Conservation (phyloP, 2,888 invertebrate genomes). For the Dasysyrphus tricinctus region DNA sequence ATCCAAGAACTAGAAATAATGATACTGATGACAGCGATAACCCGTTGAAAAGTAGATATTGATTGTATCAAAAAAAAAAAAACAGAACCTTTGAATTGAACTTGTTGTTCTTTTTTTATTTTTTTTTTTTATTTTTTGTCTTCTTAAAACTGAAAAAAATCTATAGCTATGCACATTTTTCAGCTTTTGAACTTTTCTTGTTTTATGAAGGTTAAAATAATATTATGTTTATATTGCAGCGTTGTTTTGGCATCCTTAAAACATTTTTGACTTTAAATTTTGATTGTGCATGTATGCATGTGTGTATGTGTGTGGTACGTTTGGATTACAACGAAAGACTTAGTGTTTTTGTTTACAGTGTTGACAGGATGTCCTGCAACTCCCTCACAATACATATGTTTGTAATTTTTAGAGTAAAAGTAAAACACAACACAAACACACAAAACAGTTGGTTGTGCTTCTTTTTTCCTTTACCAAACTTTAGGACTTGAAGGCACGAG, state of each 20-base stretch:
- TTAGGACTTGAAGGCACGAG: background rate
- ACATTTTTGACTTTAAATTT: slow-evolving; percentile 5
- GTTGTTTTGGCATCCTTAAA: slow-evolving; percentile 30
- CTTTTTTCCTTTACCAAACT: background rate
- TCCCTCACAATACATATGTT: slow-evolving; percentile 33
- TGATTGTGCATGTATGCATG: background rate
- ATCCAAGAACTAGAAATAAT: slow-evolving; percentile 63
- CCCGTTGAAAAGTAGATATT: slow-evolving; percentile 65
- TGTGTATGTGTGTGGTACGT: background rate
- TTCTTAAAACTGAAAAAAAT: no score
- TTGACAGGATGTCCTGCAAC: slow-evolving; percentile 49
- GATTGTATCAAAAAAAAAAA: slow-evolving; percentile 58
- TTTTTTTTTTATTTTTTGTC: no score
- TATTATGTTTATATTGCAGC: slow-evolving; percentile 39
- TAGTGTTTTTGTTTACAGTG: slow-evolving; percentile 16
- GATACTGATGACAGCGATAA: slow-evolving; percentile 71
- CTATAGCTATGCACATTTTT: background rate
- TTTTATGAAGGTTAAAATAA: slow-evolving; percentile 55
- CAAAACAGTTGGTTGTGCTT: background rate
- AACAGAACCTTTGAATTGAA: slow-evolving; percentile 42
- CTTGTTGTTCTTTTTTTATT: slow-evolving; percentile 7
- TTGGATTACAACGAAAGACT: slow-evolving; percentile 11
- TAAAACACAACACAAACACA: slow-evolving; percentile 15
- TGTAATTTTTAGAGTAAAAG: slow-evolving; percentile 15
- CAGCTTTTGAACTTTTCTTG: slow-evolving; percentile 22